These are phyloP conservation scores for Drosophila ironensis DNA, from an alignment of 1,140 invertebrate species.

Conservation along the genomic window DNA sequence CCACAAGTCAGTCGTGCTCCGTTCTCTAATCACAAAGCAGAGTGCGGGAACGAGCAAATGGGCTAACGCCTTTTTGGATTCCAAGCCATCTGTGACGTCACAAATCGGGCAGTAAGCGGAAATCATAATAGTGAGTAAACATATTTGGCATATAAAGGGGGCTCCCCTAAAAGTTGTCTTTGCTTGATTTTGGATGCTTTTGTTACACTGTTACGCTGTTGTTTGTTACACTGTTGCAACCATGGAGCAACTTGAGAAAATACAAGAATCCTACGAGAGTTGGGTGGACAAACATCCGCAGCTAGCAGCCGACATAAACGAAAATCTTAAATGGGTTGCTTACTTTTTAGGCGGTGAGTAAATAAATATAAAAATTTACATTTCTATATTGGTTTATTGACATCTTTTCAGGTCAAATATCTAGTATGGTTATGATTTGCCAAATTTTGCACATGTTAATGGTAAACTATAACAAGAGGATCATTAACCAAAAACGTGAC, in stretches of 20 bases:
- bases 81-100: background rate
- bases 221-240: no score
- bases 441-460: no score
- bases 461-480: no score
- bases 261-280: background rate
- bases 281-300: background rate
- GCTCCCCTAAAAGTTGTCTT: no score
- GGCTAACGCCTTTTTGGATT: background rate
- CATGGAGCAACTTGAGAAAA: background rate
- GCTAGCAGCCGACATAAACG: background rate
- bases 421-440: no score
- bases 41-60: background rate
- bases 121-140: no score
- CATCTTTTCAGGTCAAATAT: no score
- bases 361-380: background rate
- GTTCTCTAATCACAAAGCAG: conserved; percentile 6
- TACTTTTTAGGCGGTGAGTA: background rate
- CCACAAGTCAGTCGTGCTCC: conserved; percentile 19
- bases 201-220: no score
- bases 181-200: no score
- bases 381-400: no score
- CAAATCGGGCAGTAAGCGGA: background rate
- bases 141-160: no score
- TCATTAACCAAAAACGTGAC: no score
- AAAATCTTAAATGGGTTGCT: background rate